Evolutionary conservation across 1,140 invertebrate species (phyloP).

Genomic region (Trichonephila inaurata): DNA sequence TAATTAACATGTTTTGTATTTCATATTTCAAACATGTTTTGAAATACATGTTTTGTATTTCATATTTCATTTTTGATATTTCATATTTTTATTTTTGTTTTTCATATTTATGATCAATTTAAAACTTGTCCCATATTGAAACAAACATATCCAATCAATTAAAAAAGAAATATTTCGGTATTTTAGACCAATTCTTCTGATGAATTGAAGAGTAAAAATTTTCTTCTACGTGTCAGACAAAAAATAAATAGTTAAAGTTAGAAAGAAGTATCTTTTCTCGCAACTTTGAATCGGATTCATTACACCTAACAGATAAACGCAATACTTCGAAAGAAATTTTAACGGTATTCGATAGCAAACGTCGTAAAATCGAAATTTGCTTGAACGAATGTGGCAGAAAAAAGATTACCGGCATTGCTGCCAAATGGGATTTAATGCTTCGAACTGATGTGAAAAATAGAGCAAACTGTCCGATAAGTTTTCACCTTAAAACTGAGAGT

Average conservation of each 20-base stretch:
- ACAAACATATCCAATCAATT: neutral
- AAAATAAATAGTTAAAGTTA: too few relatives aligned
- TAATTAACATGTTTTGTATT: too few relatives aligned
- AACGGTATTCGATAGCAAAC: constrained; percentile 36
- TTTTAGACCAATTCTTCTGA: neutral
- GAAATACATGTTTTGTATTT: too few relatives aligned
- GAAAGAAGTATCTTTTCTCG: too few relatives aligned
- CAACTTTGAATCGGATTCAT: constrained; percentile 39
- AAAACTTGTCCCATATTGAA: too few relatives aligned
- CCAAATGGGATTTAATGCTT: constrained; percentile 31
- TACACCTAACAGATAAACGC: constrained; percentile 46
- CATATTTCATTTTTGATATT: too few relatives aligned
- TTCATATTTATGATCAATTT: too few relatives aligned
- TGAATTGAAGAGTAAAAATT: constrained; percentile 23
- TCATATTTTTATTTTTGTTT: too few relatives aligned
- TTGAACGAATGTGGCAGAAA: constrained; percentile 15
- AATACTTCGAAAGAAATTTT: neutral
- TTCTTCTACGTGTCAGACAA: neutral
- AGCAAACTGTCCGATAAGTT: neutral
- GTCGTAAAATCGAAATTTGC: constrained; percentile 22
- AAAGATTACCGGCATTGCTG: constrained; percentile 19
- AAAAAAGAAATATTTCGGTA: neutral
- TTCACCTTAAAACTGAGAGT: neutral
- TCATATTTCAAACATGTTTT: too few relatives aligned
- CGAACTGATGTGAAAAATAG: constrained; percentile 33